Evolutionary conservation across 2,888 invertebrate species (phyloP).

Genomic region (Drosophila tanythrix): DNA sequence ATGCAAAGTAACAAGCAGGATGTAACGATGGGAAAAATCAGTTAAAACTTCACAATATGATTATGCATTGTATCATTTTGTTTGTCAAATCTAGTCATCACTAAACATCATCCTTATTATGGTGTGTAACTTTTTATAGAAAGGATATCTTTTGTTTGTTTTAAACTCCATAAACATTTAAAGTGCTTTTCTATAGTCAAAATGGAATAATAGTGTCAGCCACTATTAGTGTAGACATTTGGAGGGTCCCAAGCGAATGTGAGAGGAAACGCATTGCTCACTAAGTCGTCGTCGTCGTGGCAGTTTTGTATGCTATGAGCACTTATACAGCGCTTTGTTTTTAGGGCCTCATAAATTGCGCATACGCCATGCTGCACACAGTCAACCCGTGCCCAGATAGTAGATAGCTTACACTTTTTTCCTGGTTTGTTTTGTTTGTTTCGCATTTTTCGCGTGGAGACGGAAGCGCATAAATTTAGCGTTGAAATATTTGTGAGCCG

Average conservation of each 20-base stretch:
- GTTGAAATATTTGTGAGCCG: conserved; percentile 71
- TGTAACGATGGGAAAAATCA: neutral
- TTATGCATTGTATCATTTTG: neutral
- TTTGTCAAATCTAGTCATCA: neutral
- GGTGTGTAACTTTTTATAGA: neutral
- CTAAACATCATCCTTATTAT: neutral
- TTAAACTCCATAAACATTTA: neutral
- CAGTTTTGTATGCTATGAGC: conserved; percentile 28
- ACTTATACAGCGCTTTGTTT: conserved; percentile 64
- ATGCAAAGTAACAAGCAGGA: neutral
- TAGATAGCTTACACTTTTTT: conserved; percentile 30
- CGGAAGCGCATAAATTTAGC: conserved; percentile 67
- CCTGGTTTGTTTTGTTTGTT: conserved; percentile 3
- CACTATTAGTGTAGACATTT: conserved; percentile 11
- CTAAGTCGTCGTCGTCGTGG: conserved; percentile 16
- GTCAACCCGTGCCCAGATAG: conserved; percentile 4
- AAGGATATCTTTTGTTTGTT: neutral
- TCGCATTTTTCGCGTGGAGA: conserved; percentile 13
- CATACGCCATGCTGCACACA: conserved; percentile 66
- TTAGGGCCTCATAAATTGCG: conserved; percentile 71
- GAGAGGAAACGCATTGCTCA: conserved; percentile 40
- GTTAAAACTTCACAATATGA: too few relatives aligned
- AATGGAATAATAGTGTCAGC: conserved; percentile 4
- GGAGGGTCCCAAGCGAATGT: neutral
- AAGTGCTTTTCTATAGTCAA: neutral